Conservation (phyloP, 2,113 vertebrate species). For the Bos taurus region DNA sequence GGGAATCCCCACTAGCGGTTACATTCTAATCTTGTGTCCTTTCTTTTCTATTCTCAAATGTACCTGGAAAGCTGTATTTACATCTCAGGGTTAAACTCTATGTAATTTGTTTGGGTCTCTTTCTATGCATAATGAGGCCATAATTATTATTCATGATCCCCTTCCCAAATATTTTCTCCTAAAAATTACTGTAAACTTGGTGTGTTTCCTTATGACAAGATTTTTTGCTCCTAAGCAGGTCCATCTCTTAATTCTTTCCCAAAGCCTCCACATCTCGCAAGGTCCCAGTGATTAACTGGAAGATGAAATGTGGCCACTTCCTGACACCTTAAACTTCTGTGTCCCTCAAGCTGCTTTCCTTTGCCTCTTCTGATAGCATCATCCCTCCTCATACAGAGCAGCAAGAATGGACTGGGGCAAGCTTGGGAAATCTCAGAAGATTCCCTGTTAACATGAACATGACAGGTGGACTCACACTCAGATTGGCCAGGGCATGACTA, state of each 20-base stretch:
- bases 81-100: neutral
- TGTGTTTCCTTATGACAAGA: neutral
- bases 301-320: neutral
- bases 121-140: neutral
- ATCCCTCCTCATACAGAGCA: neutral
- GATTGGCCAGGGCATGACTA: neutral
- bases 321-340: neutral
- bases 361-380: neutral
- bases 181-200: neutral
- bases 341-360: neutral
- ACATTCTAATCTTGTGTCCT: neutral
- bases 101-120: neutral
- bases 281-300: neutral
- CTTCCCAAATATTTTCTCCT: slow-evolving; percentile 22
- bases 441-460: neutral
- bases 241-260: neutral
- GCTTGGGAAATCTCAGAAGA: neutral
- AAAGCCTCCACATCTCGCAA: neutral
- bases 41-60: slow-evolving; percentile 3
- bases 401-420: neutral
- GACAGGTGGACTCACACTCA: neutral
- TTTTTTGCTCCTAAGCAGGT: neutral
- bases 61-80: neutral
- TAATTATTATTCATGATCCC: slow-evolving; percentile 6
- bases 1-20: neutral